phyloP scores from a whole-genome alignment of 2,113 vertebrate species.

The Cryptotis parvus region DNA sequence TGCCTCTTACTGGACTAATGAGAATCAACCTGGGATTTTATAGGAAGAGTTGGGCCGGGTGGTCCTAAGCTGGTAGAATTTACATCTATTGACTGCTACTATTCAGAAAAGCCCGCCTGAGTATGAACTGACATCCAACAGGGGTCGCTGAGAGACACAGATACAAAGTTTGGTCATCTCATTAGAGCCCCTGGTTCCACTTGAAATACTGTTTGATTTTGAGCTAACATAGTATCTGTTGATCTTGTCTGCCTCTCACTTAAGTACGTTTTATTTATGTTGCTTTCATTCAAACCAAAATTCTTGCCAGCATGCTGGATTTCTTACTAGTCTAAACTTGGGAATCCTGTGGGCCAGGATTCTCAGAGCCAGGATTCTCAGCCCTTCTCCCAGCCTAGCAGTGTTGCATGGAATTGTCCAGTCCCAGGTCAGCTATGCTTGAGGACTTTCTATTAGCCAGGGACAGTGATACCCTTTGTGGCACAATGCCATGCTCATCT shows the following conservation, averaged over 20 bases:
- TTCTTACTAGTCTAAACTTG: neutral
- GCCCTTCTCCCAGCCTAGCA: neutral
- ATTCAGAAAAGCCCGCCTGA: neutral
- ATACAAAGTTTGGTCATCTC: neutral
- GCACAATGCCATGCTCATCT: neutral
- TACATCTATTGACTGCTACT: neutral
- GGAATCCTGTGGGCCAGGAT: neutral
- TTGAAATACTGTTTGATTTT: slow-evolving; percentile 5
- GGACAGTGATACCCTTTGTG: neutral
- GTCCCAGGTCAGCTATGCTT: neutral
- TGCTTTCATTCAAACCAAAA: neutral
- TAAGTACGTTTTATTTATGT: neutral
- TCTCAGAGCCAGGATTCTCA: neutral
- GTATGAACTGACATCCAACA: neutral
- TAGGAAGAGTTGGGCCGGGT: neutral
- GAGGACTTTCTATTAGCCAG: neutral
- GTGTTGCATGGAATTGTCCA: neutral
- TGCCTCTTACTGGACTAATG: neutral
- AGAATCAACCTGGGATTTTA: neutral
- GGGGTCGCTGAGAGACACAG: neutral
- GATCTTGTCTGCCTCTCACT: neutral
- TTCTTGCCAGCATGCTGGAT: neutral
- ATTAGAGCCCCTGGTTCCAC: neutral
- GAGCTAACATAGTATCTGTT: neutral
- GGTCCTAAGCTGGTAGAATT: neutral